These are phyloP conservation scores for Ochropacha duplaris DNA, from an alignment of 2,888 invertebrate genomes.

Conservation along the genomic window DNA sequence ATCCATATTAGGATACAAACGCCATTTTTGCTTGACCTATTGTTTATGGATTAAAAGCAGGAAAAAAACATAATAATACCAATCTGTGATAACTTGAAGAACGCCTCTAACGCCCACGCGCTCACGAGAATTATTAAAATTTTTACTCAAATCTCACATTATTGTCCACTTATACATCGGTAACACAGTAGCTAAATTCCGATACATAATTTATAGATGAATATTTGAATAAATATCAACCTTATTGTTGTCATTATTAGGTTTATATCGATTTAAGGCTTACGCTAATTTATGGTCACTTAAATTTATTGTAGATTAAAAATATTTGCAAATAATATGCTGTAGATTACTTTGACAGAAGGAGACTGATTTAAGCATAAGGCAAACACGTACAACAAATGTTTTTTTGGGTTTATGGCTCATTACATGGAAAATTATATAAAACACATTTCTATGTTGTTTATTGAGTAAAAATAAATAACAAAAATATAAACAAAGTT, in stretches of 20 bases:
- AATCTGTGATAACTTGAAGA: background rate
- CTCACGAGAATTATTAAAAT: background rate
- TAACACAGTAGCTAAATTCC: slow-evolving; percentile 52
- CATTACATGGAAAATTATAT: too few relatives aligned
- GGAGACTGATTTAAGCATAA: too few relatives aligned
- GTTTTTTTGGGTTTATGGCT: too few relatives aligned
- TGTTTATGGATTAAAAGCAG: background rate
- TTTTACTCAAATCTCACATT: slow-evolving; percentile 3
- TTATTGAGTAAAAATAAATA: too few relatives aligned
- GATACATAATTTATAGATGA: slow-evolving; percentile 54
- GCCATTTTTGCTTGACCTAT: background rate
- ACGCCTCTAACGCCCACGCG: background rate
- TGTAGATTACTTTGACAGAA: background rate
- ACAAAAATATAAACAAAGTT: too few relatives aligned
- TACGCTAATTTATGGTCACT: slow-evolving; percentile 6
- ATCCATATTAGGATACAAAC: background rate
- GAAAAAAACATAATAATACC: background rate
- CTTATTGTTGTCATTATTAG: slow-evolving; percentile 37
- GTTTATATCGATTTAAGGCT: slow-evolving; percentile 37
- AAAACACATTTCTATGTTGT: too few relatives aligned
- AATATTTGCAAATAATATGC: background rate
- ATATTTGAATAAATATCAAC: slow-evolving; percentile 46
- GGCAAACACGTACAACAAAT: too few relatives aligned
- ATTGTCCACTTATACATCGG: slow-evolving; percentile 20
- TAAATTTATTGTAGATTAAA: background rate